Conservation (phyloP, 2,888 invertebrate species). For the Orthosia cruda region DNA sequence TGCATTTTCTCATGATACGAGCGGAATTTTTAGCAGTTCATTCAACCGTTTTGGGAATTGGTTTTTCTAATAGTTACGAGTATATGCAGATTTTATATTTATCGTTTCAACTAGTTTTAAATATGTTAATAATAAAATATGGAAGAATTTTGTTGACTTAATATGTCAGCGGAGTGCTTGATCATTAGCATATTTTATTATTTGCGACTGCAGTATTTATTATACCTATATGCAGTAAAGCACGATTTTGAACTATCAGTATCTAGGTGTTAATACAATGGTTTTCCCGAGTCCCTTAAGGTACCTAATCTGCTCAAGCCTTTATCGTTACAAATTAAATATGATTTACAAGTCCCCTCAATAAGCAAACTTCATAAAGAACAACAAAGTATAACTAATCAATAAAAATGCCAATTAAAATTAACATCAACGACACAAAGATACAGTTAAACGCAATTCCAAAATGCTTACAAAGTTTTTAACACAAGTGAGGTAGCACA, state of each 20-base stretch:
- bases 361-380: neutral
- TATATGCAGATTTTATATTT: neutral
- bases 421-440: neutral
- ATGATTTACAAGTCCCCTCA: neutral
- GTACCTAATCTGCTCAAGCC: too few species aligned
- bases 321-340: neutral
- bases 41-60: constrained; percentile 55
- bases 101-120: constrained; percentile 21
- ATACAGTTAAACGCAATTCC: neutral
- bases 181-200: neutral
- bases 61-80: constrained; percentile 20
- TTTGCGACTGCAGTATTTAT: too few species aligned
- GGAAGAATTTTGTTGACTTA: neutral
- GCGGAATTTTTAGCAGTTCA: constrained; percentile 61
- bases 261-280: neutral
- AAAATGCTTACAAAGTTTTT: constrained; percentile 5
- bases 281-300: too few species aligned
- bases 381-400: neutral
- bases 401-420: neutral
- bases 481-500: constrained; percentile 13
- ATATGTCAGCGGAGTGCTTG: constrained; percentile 2
- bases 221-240: neutral
- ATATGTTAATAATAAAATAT: neutral
- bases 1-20: constrained; percentile 55
- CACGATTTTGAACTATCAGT: neutral